Evolutionary conservation across 2,113 vertebrate genomes (phyloP).

Genomic region (cattle (Bos taurus)): ARS-UCD2.0 NC_037357.1:133611501-133612000

Average conservation of each 20-base stretch:
- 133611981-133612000: not conserved
- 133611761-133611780: not conserved
- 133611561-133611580: not conserved
- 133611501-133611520: fast-evolving
- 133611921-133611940: not conserved
- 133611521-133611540: not conserved
- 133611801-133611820: not conserved
- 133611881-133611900: fast-evolving
- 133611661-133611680: not conserved
- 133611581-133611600: not conserved
- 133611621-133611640: not conserved
- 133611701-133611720: fast-evolving
- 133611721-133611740: not conserved
- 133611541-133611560: not conserved
- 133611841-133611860: not conserved
- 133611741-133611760: not conserved
- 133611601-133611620: not conserved
- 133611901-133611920: not conserved
- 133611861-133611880: fast-evolving
- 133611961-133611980: not conserved
- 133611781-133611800: no score
- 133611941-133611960: not conserved
- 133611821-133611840: not conserved
- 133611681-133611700: not conserved
- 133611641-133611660: not conserved